Evolutionary conservation across 1,140 invertebrate genomes (phyloP).

Genomic region (Drosophila ambigua): DNA sequence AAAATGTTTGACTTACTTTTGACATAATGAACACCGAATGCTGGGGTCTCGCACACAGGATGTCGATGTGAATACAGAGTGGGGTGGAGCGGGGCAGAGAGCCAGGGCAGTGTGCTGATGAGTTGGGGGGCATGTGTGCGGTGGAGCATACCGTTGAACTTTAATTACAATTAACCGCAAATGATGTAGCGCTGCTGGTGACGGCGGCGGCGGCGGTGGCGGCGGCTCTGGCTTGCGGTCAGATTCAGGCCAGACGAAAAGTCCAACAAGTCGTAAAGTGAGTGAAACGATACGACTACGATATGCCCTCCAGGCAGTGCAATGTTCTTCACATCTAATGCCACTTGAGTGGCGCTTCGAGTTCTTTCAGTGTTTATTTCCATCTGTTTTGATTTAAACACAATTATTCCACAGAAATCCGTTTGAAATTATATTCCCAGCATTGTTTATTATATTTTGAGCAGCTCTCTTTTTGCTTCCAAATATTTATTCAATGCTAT

Average conservation of each 20-base stretch:
- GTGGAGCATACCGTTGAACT: conserved; percentile 66
- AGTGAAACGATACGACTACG: not conserved
- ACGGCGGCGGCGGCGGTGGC: conserved; percentile 33
- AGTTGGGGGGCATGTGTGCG: conserved; percentile 42
- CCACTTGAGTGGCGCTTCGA: no score
- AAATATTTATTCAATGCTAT: no score
- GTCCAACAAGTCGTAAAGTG: conserved; percentile 32
- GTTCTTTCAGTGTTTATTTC: no score
- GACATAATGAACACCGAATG: conserved; percentile 52
- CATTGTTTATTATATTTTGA: no score
- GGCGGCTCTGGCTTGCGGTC: conserved; percentile 58
- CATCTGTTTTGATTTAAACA: no score
- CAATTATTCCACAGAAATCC: no score
- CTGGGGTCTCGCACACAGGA: conserved; percentile 28
- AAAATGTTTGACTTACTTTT: conserved; percentile 49
- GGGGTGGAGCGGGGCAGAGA: not conserved
- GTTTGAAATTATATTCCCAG: no score
- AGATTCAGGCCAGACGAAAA: conserved; percentile 30
- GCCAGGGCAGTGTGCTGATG: not conserved
- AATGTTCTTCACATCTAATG: no score
- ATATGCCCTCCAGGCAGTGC: not conserved
- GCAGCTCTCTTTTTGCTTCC: no score
- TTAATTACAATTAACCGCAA: conserved; percentile 80
- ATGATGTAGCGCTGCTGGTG: conserved; percentile 68
- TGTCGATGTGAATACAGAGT: not conserved